Evolutionary conservation across 2,797 vertebrate species (phyloP).

Genomic region (Pelodytes ibericus): DNA sequence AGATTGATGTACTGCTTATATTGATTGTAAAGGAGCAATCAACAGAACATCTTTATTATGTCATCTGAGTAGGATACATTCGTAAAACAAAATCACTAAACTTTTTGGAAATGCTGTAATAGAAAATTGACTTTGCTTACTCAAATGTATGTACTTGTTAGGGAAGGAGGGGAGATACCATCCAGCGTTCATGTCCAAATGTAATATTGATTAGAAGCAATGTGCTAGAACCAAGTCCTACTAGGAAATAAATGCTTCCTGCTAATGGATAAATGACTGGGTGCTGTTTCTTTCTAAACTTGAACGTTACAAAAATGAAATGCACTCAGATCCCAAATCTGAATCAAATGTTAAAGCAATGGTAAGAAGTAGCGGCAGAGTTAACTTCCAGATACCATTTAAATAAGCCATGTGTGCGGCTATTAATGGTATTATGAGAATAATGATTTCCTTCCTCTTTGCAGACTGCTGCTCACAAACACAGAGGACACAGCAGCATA

Average conservation of each 20-base stretch:
- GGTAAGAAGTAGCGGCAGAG: neutral
- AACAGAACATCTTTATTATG: too few relatives aligned
- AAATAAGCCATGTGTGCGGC: conserved; percentile 16
- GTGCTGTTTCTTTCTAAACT: neutral
- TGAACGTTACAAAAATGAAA: neutral
- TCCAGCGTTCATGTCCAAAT: neutral
- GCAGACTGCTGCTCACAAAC: neutral
- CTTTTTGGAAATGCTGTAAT: too few relatives aligned
- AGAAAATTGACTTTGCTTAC: too few relatives aligned
- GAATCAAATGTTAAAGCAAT: neutral
- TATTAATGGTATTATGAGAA: conserved; percentile 22
- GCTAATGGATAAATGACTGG: neutral
- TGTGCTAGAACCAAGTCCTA: neutral
- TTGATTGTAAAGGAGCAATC: too few relatives aligned
- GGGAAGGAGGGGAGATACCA: too few relatives aligned
- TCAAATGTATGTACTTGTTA: too few relatives aligned
- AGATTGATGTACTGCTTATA: too few relatives aligned
- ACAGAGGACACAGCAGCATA: neutral
- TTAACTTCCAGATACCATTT: neutral
- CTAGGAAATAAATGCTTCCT: neutral
- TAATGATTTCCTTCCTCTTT: conserved; percentile 19
- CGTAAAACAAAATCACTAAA: too few relatives aligned
- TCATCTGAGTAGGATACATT: too few relatives aligned
- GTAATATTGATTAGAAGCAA: neutral
- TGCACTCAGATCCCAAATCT: neutral